These are phyloP conservation scores for Tragelaphus strepsiceros DNA, from an alignment of 2,113 vertebrate species.

Conservation along the genomic window DNA sequence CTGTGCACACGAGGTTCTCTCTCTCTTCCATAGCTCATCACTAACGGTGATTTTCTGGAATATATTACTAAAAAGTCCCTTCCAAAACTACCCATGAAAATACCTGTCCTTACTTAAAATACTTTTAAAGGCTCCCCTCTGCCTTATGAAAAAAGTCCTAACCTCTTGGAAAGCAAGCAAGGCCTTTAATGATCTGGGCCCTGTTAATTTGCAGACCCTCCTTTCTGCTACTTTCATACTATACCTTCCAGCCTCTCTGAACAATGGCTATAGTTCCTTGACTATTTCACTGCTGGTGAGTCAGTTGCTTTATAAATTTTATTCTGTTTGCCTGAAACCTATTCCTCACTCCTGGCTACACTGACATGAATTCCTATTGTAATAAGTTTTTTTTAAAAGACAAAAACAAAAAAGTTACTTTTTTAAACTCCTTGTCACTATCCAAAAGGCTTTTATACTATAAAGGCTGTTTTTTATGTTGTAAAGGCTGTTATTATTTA, in stretches of 20 bases:
- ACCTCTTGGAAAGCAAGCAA: conserved; percentile 6
- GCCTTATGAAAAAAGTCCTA: background rate
- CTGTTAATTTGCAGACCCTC: background rate
- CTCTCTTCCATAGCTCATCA: background rate
- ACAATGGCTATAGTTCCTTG: background rate
- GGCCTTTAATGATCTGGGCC: background rate
- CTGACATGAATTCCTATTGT: background rate
- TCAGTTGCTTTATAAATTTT: background rate
- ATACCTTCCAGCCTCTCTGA: background rate
- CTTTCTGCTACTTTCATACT: background rate
- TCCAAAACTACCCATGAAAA: background rate
- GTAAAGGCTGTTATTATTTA: background rate
- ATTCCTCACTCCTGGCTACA: background rate
- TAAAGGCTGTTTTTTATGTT: background rate
- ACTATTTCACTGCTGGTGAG: background rate
- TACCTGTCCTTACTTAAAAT: background rate
- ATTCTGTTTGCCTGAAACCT: background rate
- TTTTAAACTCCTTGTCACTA: background rate
- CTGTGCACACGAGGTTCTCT: background rate
- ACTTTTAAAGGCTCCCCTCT: background rate
- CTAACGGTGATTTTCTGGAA: background rate
- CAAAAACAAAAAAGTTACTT: background rate
- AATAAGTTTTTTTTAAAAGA: background rate
- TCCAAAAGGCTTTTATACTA: background rate
- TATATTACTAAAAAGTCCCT: background rate